Evolutionary conservation across 1,140 invertebrate genomes (phyloP), one percentile per base, ranked within the genome.

Genomic region (Maconellicoccus hirsutus): DNA sequence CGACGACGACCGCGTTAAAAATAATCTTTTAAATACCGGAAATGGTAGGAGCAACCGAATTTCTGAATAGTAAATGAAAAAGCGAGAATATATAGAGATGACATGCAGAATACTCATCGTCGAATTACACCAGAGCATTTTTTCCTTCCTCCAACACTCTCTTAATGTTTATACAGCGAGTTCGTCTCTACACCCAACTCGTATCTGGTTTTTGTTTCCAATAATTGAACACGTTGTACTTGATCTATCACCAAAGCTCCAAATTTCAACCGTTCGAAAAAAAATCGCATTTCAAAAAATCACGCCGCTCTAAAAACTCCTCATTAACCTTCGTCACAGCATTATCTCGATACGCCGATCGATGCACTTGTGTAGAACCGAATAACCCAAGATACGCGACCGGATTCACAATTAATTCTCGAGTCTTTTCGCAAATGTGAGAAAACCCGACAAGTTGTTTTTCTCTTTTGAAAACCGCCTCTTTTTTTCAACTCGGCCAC

Each of bases 31-130:
- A 52, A 52, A 52, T 52, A 52, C 42, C 42, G 42, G 42, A 52
- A 52, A 52, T 52, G 42, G 42, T 52, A 52, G 42, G n/a, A 52
- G 42, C 42, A 52, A 52, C 42, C 42, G 42, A 52, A 52, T 52
- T 52, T 52, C n/a, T 52, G 42, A 52, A 52, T 52, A 52, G 42
- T 52, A 52, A 52, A 52, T 52, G 42, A 52, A 52, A 52, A 52
- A 16, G n/a, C n/a, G n/a, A 16, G 42, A 52, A 52, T 16, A 52
- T 52, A 52, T 19, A 4, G 42, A 52, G 42, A 52, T 52, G 42
- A 52, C 42, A 52, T 52, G 42, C 42, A 52, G 42, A 52, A 52
- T 52, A 52, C 42, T n/a, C 42, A 52, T 52, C 42, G n/a, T 52
- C n/a, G 42, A 52, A 52, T 52, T 52, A 52, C 6, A 14, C 6